Evolutionary conservation across 2,113 vertebrate species (phyloP).

Genomic region (Pimephales promelas): DNA sequence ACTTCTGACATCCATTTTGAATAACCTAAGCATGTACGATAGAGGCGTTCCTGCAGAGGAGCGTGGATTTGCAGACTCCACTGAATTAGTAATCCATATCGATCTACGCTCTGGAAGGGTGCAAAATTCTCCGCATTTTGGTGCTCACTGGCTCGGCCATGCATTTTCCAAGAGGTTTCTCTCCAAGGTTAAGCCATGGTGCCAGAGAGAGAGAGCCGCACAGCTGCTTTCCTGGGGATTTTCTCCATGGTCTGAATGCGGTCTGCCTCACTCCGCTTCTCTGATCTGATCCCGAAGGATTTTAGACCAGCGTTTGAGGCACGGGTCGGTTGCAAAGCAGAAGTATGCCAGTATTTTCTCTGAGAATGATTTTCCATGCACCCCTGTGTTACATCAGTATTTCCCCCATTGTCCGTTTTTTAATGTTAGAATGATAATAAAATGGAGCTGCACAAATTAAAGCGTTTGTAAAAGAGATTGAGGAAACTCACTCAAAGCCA

Average conservation of each 20-base stretch:
- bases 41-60: neutral
- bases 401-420: neutral
- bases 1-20: constrained; percentile 23
- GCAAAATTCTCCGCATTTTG: neutral
- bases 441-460: neutral
- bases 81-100: constrained; percentile 9
- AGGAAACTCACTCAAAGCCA: neutral
- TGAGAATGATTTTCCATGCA: neutral
- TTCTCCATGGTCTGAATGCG: constrained; percentile 32
- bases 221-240: constrained; percentile 10
- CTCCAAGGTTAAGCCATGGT: constrained; percentile 7
- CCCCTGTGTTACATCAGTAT: too few species aligned
- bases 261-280: constrained; percentile 8
- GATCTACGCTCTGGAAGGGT: neutral
- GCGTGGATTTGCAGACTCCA: neutral
- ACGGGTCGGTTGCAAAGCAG: neutral
- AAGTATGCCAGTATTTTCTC: neutral
- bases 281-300: constrained; percentile 1
- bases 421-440: neutral
- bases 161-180: constrained; percentile 26
- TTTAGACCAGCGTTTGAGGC: neutral
- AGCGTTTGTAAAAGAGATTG: neutral
- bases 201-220: constrained; percentile 1
- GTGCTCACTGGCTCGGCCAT: neutral
- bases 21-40: neutral